Base-by-base conservation (phyloP, 2,113 vertebrate genomes). In the Natator depressus region DNA sequence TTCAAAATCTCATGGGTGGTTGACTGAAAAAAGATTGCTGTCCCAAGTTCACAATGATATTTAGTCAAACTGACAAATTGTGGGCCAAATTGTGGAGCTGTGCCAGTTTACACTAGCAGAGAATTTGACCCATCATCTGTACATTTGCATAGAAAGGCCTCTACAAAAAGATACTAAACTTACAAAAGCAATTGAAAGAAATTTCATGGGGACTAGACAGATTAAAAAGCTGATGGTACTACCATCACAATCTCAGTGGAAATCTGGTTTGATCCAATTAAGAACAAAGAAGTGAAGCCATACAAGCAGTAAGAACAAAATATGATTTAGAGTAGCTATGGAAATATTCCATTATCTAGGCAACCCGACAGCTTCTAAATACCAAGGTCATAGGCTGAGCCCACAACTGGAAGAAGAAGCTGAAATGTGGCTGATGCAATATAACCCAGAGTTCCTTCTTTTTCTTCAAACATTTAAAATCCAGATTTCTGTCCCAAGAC, bases 251-350 rank as follows among this genome's bases (percentile, higher is more conserved):
- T 85, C 82, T 89, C 85, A 50, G 81, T 4, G 89, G 93, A 97
- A 92, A 95, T 91, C 27, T 85, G 84, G 46, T 19, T 90, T 97
- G 93, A 95, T 96, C 85, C 95, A 81, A 90, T 95, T 95, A 94
- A 87, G 55, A 90, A 87, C 35, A 92, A 93, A 96, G 35, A 88
- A 16, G 3, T 55, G 79, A 84, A 93, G 27, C 57, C 1, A n/a
- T n/a, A 47, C 1, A 46, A 47, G 38, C 81, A 47, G 22, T 76
- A 5, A 82, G 84, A 72, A n/a, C n/a, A 24, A 87, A 92, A 91
- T 88, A 93, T 35, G 0, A 88, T 93, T 91, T 53, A 91, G 47
- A 22, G 89, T 84, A 62, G 29, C 17, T 69, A 47, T 27, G 4
- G 42, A 93, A 95, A 82, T 20, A 42, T 42, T 59, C 31, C 19